Evolutionary conservation across 2,797 vertebrate genomes (phyloP), one percentile per base, ranked within the genome.

Genomic region (Cossypha heuglini): DNA sequence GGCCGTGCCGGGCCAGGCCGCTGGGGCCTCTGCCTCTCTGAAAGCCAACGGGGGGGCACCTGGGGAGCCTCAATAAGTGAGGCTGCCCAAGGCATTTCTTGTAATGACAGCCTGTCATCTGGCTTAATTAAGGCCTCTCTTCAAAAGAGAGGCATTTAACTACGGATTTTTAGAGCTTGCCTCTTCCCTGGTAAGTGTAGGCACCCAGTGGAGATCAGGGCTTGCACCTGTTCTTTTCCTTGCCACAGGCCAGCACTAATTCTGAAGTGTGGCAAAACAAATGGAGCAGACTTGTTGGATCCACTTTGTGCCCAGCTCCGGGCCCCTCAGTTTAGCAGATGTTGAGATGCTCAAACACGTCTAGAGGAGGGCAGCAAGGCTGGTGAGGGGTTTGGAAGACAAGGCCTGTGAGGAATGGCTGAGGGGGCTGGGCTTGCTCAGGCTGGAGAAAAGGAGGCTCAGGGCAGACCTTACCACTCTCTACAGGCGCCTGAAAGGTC

Each of bases 271-370:
- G 58, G 46, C 29, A 54, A 59, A 68, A 54, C 35, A 46, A 57
- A 43, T 29, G 11, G 57, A 74, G n/a, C 24, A 17, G 16, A 24
- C 42, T 57, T 58, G 18, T 19, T 80, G 26, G 25, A n/a, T 33
- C 43, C 29, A 18, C 24, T 58, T 24, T 28, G 28, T 67, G 43
- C 17, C 28, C 9, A 26, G 13, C n/a, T 55, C 33, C 46, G 42
- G 37, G 16, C 33, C 5, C 11, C 33, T 57, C 63, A 28, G 5
- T 67, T 67, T 18, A 15, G 35, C 7, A 28, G 29, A 28, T 3
- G 1, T 38, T 17, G 51, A n/a, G 28, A 9, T 1, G 3, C 38
- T 52, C 2, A 1, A 43, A 16, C 1, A 1, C 0, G 0, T 21
- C n/a, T 10, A 2, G 51, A 55, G 61, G 7, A 25, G 28, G 25